Evolutionary conservation across 2,797 vertebrate species (phyloP).

Genomic region (Pithecia hirsuta): DNA sequence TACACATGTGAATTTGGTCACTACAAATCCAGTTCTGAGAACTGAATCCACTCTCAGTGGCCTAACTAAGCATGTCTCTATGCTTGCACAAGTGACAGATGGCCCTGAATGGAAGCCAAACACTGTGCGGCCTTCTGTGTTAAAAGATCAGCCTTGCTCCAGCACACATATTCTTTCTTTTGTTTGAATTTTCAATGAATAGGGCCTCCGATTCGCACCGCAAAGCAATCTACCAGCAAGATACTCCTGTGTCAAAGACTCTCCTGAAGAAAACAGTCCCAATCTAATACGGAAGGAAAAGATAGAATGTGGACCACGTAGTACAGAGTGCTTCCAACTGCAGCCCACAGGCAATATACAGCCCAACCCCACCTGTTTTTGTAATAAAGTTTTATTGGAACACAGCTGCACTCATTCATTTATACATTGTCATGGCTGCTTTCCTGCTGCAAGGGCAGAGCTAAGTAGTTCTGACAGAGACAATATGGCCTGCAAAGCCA

Average conservation of each 20-base stretch:
- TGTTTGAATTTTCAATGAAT: background rate
- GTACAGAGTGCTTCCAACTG: background rate
- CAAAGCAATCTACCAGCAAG: background rate
- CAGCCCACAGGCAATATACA: background rate
- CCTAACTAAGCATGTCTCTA: background rate
- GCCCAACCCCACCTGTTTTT: background rate
- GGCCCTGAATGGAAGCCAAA: background rate
- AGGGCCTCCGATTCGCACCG: background rate
- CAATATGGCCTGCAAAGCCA: background rate
- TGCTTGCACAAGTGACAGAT: slow-evolving; percentile 11
- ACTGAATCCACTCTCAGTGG: background rate
- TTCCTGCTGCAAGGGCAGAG: background rate
- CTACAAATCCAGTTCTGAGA: background rate
- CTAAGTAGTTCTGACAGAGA: background rate
- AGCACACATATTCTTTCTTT: background rate
- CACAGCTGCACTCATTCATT: background rate
- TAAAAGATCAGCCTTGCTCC: background rate
- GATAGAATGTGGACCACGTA: background rate
- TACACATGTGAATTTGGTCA: background rate
- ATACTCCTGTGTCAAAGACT: background rate
- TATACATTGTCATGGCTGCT: background rate
- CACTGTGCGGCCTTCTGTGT: background rate
- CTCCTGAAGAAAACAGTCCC: background rate
- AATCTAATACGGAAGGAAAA: background rate
- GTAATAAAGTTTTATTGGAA: background rate